Percentiles rank a stretch among this genome's conserved stretches.
These are phyloP conservation scores for Drosophila orosa DNA, from an alignment of 1,140 invertebrate species.

Conservation along the genomic window DNA sequence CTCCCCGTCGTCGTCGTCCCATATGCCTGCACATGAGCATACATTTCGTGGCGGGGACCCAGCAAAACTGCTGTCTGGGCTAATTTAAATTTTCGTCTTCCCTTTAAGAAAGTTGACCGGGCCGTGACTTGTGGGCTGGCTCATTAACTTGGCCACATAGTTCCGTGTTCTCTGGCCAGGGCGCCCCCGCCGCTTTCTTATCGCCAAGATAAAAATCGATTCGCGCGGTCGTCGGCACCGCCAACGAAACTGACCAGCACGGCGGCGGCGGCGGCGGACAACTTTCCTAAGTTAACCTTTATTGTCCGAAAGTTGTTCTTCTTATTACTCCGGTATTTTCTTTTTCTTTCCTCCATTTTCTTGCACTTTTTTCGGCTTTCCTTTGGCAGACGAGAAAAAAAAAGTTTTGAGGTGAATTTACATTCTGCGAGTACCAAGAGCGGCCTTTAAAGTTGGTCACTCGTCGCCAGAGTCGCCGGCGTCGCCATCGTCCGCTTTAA, in stretches of 20 bases:
- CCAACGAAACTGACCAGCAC: constrained; percentile 64
- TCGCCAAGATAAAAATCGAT: constrained; percentile 76
- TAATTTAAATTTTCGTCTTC: constrained; percentile 75
- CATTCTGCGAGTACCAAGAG: constrained; percentile 52
- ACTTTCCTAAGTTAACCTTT: constrained; percentile 83
- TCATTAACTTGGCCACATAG: constrained; percentile 80
- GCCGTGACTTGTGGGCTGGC: constrained; percentile 72
- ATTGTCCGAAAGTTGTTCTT: constrained; percentile 83
- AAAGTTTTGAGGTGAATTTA: constrained; percentile 61
- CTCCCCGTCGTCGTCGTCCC: constrained; percentile 21
- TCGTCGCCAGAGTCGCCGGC: constrained; percentile 20
- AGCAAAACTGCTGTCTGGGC: constrained; percentile 60
- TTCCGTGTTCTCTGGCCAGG: constrained; percentile 22
- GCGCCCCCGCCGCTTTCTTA: constrained; percentile 29
- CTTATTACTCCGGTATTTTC: constrained; percentile 59
- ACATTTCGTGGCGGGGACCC: constrained; percentile 40
- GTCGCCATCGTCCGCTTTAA: constrained; percentile 45
- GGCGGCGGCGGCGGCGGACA: constrained; percentile 40
- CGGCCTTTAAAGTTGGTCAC: constrained; percentile 69
- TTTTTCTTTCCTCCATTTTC: constrained; percentile 54
- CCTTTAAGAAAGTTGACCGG: constrained; percentile 76
- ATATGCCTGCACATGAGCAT: constrained; percentile 72
- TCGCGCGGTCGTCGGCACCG: constrained; percentile 74
- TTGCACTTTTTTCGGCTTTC: constrained; percentile 51
- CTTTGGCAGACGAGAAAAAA: constrained; percentile 28